These are phyloP conservation scores for Hemistola chrysoprasaria DNA, from an alignment of 2,888 invertebrate genomes.

Conservation along the genomic window DNA sequence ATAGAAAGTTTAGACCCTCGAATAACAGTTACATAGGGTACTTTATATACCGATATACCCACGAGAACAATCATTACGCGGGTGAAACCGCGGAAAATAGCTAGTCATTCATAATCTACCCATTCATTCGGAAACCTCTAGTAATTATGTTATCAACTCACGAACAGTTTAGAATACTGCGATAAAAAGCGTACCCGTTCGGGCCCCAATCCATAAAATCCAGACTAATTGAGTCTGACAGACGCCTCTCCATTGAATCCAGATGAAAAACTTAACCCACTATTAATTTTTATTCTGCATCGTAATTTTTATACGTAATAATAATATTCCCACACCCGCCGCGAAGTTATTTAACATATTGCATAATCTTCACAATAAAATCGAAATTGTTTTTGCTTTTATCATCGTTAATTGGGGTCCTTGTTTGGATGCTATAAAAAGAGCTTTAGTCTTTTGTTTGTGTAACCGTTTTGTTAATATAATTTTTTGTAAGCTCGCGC, in stretches of 20 bases:
- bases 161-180: no score
- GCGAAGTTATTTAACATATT: slow-evolving; percentile 32
- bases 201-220: slow-evolving; percentile 8
- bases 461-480: background rate
- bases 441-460: background rate
- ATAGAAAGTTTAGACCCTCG: no score
- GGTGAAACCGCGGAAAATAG: background rate
- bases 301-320: slow-evolving; percentile 34
- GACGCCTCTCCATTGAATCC: slow-evolving; percentile 2
- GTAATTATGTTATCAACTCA: background rate
- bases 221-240: slow-evolving; percentile 20
- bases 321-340: slow-evolving; percentile 34
- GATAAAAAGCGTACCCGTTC: slow-evolving; percentile 9
- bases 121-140: no score
- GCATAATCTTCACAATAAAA: no score
- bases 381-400: slow-evolving; percentile 30
- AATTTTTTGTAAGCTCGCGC: no score
- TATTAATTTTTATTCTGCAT: slow-evolving; percentile 31
- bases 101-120: no score
- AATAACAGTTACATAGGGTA: no score
- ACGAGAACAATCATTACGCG: no score
- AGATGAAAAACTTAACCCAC: slow-evolving; percentile 27
- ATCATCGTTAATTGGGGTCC: slow-evolving; percentile 7
- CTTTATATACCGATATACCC: no score
- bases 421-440: slow-evolving; percentile 8